Conservation (phyloP, 2,888 invertebrate species). For the Phaedon cochleariae region DNA sequence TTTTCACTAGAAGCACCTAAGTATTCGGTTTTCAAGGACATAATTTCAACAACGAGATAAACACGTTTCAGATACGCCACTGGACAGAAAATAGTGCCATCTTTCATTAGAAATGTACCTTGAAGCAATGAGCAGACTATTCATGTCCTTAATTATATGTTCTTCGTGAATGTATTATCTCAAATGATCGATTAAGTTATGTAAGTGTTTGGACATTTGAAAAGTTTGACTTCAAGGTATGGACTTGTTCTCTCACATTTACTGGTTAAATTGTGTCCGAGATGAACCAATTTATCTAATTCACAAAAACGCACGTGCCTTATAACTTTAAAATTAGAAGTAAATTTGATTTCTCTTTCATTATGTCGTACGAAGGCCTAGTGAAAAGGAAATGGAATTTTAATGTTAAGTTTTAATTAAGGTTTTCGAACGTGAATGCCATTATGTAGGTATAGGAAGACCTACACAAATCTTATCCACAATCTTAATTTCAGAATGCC, state of each 20-base stretch:
- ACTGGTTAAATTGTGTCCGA: slow-evolving; percentile 56
- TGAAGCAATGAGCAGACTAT: not conserved
- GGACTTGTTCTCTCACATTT: slow-evolving; percentile 53
- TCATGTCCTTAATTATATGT: no score
- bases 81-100: slow-evolving; percentile 33
- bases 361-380: slow-evolving; percentile 50
- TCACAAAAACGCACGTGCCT: slow-evolving; percentile 34
- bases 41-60: slow-evolving; percentile 11
- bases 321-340: slow-evolving; percentile 34
- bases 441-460: no score
- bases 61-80: slow-evolving; percentile 26
- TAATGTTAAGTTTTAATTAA: slow-evolving; percentile 7
- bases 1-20: not conserved
- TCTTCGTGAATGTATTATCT: no score
- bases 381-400: slow-evolving; percentile 57
- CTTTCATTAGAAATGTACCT: not conserved
- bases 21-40: slow-evolving; percentile 20
- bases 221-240: not conserved
- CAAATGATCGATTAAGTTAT: no score
- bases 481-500: no score
- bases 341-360: slow-evolving; percentile 55
- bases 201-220: not conserved
- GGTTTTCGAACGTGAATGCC: no score
- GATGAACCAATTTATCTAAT: slow-evolving; percentile 45
- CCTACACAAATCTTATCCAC: no score